Base-by-base conservation (phyloP, 2,113 vertebrate species). In the Phylloscopus whistleri region DNA sequence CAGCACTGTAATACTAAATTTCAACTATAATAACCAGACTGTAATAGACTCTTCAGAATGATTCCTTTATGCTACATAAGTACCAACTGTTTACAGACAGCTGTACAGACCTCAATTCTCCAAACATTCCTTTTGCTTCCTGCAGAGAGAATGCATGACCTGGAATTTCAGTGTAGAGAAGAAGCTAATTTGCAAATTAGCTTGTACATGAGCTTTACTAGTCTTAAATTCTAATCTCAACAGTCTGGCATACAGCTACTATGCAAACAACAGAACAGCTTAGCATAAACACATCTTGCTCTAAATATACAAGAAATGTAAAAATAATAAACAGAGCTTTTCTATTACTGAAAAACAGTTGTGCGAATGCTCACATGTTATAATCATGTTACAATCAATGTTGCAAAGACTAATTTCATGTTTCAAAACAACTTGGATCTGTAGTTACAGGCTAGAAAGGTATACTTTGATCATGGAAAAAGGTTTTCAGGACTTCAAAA, bases 191-290 rank as follows among this genome's bases (percentile, higher is more conserved):
- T 77, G 68, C 33, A 92, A 93, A 92, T 96, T 77, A 94, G 79
- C 79, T 93, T 86, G 79, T 80, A 88, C 89, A 84, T 74, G 51
- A 93, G 86, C 92, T 93, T 94, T 92, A 59, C 59, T 77, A 53
- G 75, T 84, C 88, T 97, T 86, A 95, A 80, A 86, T 67, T 88
- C 68, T 92, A 86, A 96, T 88, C 92, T 88, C 67, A 70, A 39
- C 35, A 74, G 86, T 74, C 79, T 89, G 83, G 33, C 55, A 76
- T 20, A 66, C 31, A 66, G 46, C 44, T 69, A 37, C 95, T 66
- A 31, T 23, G 55, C 70, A 95, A 94, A 87, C 43, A 80, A 53
- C 46, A 74, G 16, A 92, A 69, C 1, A 59, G n/a, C 39, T 78
- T 26, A 70, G 7, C 15, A 52, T 33, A 51, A 89, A 87, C 44